Evolutionary conservation across 2,797 vertebrate genomes (phyloP), one percentile per base, ranked within the genome.

Genomic region (Cheirogaleus major): DNA sequence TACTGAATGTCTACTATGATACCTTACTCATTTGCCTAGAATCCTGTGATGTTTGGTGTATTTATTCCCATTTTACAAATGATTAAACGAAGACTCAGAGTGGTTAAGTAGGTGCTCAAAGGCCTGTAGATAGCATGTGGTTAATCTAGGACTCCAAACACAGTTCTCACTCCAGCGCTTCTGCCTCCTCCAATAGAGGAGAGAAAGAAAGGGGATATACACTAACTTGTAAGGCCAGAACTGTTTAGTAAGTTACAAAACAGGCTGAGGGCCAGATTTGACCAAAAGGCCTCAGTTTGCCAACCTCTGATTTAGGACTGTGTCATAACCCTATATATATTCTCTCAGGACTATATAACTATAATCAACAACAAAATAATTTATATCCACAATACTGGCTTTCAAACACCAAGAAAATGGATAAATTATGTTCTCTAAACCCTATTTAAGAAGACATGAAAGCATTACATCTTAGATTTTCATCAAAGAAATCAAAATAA

Each of bases 401-500:
- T 93, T 88, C 65, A 92, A 72, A 67, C 35, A 45, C 81, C 18
- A 59, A 91, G 27, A 41, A 91, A 88, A 90, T 43, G 23, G 43
- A 86, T 75, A 80, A 52, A 69, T 61, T 90, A 50, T 78, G 52
- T 63, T 94, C 8, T 87, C 25, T 69, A 35, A 82, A 57, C 61
- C n/a, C 14, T 92, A 8, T 94, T 85, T 78, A 83, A 93, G 59
- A 95, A 94, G 73, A 32, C 52, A 43, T 75, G 35, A 81, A 95
- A 94, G 1, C 4, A 50, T 87, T 52, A 52, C 41, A 72, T 70
- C 43, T 91, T 93, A 86, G 38, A 73, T 89, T 93, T 96, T 94
- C 59, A 80, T 81, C 2, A 91, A 95, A 89, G 27, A 93, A 86
- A 81, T 94, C 2, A 87, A 84, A 91, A 81, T 95, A 82, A 95